Conservation (phyloP, 2,113 vertebrate genomes). For the Trematomus loennbergii region DNA sequence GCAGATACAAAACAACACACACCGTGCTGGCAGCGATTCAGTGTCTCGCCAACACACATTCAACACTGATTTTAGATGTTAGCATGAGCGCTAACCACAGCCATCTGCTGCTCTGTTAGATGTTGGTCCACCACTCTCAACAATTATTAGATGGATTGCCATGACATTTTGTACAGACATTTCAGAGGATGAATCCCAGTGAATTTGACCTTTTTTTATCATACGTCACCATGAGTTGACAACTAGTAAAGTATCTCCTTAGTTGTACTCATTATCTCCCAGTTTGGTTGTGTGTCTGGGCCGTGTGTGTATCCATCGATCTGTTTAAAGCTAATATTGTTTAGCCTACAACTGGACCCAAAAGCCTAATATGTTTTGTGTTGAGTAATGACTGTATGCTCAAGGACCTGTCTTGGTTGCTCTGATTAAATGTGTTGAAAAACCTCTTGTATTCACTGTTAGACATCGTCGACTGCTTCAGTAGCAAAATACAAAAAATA, state of each 20-base stretch:
- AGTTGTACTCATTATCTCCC: too few relatives aligned
- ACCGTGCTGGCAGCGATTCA: not conserved
- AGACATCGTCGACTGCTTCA: too few relatives aligned
- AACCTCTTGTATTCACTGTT: too few relatives aligned
- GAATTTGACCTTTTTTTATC: not conserved
- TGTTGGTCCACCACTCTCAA: not conserved
- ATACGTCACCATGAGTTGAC: not conserved
- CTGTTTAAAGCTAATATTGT: too few relatives aligned
- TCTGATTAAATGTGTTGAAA: too few relatives aligned
- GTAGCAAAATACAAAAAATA: too few relatives aligned
- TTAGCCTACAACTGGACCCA: too few relatives aligned
- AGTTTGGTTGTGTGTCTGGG: too few relatives aligned
- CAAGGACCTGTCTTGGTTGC: too few relatives aligned
- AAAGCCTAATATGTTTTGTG: too few relatives aligned
- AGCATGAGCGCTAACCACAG: not conserved
- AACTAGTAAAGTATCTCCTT: not conserved
- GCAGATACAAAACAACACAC: not conserved
- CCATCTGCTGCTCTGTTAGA: not conserved
- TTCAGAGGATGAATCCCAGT: not conserved
- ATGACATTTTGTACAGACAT: not conserved
- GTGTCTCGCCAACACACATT: not conserved
- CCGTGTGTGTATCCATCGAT: too few relatives aligned
- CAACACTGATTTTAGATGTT: not conserved
- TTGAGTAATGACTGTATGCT: too few relatives aligned
- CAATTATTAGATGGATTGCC: not conserved